These are phyloP conservation scores for Sarcophaga rosellei DNA, from an alignment of 2,888 invertebrate genomes.

Conservation along the genomic window DNA sequence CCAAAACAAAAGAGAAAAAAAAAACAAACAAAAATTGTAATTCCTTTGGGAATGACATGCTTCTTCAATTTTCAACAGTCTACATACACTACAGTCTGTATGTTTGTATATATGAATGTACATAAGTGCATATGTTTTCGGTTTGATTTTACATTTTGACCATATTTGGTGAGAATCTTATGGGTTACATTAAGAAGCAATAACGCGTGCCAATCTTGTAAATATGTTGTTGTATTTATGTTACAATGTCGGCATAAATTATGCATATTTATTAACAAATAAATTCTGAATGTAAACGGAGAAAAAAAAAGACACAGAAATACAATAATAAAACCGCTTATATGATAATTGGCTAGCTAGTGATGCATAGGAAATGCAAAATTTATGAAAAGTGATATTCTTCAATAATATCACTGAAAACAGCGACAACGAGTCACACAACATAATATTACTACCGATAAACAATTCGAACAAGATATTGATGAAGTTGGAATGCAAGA, in stretches of 20 bases:
- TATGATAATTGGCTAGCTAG: constrained; percentile 9
- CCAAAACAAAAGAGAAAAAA: too few species aligned
- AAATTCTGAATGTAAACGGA: constrained; percentile 10
- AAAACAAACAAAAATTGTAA: not conserved
- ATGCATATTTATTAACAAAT: constrained; percentile 65
- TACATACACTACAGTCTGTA: constrained; percentile 28
- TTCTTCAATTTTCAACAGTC: not conserved
- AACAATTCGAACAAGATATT: too few species aligned
- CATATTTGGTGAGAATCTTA: constrained; percentile 61
- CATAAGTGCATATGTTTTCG: not conserved
- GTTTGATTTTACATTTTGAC: constrained; percentile 43
- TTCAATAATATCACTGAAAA: not conserved
- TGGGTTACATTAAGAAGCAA: constrained; percentile 62
- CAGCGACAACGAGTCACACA: too few species aligned
- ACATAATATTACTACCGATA: too few species aligned
- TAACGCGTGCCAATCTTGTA: constrained; percentile 62
- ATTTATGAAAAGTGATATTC: constrained; percentile 27
- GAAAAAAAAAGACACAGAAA: not conserved
- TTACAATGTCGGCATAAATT: constrained; percentile 48
- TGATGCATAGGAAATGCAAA: constrained; percentile 23
- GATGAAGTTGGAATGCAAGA: too few species aligned
- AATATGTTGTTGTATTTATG: constrained; percentile 44
- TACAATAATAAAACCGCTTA: constrained; percentile 11
- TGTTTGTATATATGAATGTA: not conserved
- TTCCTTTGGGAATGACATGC: constrained; percentile 41